Percentiles rank a stretch among this genome's conserved stretches.
These are phyloP conservation scores for Arctocebus calabarensis DNA, from an alignment of 2,797 vertebrate genomes.

Conservation along the genomic window DNA sequence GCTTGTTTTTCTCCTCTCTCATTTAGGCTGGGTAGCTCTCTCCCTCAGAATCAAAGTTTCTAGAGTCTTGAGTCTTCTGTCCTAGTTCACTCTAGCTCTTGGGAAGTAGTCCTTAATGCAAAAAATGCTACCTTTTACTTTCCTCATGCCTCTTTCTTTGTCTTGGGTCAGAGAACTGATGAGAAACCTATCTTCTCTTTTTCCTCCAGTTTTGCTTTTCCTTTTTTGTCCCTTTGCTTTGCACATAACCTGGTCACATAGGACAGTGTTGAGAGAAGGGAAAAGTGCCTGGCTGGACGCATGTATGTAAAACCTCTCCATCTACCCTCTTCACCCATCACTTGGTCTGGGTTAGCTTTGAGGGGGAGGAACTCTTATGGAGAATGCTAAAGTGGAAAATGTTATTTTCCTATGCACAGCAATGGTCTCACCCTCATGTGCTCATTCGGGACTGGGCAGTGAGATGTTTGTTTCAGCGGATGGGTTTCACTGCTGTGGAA, in stretches of 20 bases:
- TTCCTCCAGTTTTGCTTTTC: neutral
- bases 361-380: neutral
- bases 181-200: neutral
- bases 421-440: neutral
- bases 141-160: neutral
- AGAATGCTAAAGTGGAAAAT: neutral
- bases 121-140: neutral
- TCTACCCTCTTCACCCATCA: neutral
- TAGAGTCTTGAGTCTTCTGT: too few species aligned
- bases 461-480: neutral
- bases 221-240: neutral
- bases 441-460: neutral
- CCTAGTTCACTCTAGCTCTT: neutral
- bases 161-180: neutral
- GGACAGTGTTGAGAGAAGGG: neutral
- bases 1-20: neutral
- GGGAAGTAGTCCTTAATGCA: neutral
- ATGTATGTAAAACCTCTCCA: neutral
- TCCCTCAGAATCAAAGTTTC: neutral
- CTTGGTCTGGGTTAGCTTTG: neutral
- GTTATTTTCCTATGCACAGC: neutral
- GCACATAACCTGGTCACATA: neutral
- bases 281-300: neutral
- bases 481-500: neutral
- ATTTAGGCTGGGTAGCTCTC: neutral